A percentile compares a stretch with the other conserved stretches of the same genome.
Evolutionary conservation across 2,797 vertebrate genomes (phyloP).

Genomic region (Zenarchopterus dispar): DNA sequence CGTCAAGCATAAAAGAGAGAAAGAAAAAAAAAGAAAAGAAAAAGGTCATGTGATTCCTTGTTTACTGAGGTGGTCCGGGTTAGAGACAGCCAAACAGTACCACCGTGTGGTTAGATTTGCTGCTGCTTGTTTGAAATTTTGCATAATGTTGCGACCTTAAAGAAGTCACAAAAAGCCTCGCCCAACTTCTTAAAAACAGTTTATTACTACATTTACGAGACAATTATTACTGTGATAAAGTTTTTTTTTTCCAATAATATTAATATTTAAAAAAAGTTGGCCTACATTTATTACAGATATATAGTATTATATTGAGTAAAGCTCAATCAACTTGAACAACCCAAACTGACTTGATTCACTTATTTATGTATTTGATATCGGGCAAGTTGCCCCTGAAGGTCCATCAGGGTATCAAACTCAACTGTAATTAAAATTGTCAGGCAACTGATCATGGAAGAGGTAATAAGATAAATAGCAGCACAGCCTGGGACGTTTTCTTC

Average conservation of each 20-base stretch:
- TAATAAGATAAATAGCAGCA: constrained; percentile 31
- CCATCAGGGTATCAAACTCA: not conserved
- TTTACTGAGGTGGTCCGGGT: constrained; percentile 62
- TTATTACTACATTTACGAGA: too few species aligned
- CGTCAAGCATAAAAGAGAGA: constrained; percentile 33
- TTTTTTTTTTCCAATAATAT: not conserved
- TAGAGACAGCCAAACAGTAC: not conserved
- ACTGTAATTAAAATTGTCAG: constrained; percentile 3
- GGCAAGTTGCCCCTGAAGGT: constrained; percentile 2
- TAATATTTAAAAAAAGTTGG: constrained; percentile 2
- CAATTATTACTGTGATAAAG: too few species aligned
- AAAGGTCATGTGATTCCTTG: constrained; percentile 77
- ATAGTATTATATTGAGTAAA: constrained; percentile 30
- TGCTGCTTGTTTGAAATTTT: not conserved
- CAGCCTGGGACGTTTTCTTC: not conserved
- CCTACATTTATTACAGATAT: constrained; percentile 61
- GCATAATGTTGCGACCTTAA: too few species aligned
- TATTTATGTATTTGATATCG: not conserved
- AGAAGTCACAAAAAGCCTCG: too few species aligned
- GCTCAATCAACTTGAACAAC: constrained; percentile 65
- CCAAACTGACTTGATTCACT: not conserved
- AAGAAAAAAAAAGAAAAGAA: constrained; percentile 9
- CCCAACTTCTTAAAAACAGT: too few species aligned
- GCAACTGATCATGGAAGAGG: not conserved
- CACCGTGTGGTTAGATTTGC: constrained; percentile 16